Evolutionary conservation across 2,797 vertebrate genomes (phyloP).

Genomic region (Onychomys leucogaster): DNA sequence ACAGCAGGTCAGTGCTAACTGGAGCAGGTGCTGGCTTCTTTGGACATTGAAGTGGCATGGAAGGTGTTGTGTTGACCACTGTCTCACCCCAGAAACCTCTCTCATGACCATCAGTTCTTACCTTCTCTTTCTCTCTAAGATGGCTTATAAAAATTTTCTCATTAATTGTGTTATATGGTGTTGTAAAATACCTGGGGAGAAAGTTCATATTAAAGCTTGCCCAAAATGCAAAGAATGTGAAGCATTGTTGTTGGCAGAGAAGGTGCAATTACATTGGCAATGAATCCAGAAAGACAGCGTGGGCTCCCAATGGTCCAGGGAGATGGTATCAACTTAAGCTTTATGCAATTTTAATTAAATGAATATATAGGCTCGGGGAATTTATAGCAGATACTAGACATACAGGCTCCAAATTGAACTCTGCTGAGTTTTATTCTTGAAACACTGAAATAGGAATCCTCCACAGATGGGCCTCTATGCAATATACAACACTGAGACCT

Average conservation of each 20-base stretch:
- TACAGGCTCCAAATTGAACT: background rate
- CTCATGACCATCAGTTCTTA: constrained; percentile 58
- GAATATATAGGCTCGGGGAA: constrained; percentile 59
- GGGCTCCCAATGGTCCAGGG: background rate
- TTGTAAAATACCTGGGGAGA: constrained; percentile 64
- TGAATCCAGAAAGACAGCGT: constrained; percentile 27
- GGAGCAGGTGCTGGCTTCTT: constrained; percentile 42
- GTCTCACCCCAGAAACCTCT: constrained; percentile 72
- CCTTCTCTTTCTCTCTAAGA: constrained; percentile 61
- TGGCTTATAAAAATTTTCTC: constrained; percentile 60
- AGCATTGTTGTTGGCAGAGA: constrained; percentile 49
- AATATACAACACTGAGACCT: background rate
- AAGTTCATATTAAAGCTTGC: constrained; percentile 55
- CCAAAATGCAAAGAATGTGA: constrained; percentile 58
- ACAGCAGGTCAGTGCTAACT: constrained; percentile 53
- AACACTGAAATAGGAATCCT: background rate
- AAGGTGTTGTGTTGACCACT: constrained; percentile 55
- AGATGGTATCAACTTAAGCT: constrained; percentile 37
- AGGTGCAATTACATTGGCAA: constrained; percentile 21
- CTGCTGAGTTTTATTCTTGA: constrained; percentile 62
- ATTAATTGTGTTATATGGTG: constrained; percentile 66
- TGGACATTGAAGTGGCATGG: constrained; percentile 28
- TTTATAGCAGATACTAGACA: constrained; percentile 31
- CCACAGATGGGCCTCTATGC: background rate
- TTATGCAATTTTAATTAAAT: constrained; percentile 75